Conservation (phyloP, 2,888 invertebrate species). For the Eristalis arbustorum region DNA sequence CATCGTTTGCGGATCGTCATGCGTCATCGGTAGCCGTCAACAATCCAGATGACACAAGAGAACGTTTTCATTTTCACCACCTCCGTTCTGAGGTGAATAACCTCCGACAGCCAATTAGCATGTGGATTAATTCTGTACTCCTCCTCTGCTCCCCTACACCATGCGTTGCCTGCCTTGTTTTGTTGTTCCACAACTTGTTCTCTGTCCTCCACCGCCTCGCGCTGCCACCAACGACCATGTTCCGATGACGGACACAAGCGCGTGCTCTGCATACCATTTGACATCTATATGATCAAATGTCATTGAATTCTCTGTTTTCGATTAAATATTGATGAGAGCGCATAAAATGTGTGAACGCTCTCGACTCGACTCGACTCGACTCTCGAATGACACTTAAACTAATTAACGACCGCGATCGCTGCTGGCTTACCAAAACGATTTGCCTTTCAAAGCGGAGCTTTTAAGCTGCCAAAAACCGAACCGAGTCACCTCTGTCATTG, state of each 20-base stretch:
- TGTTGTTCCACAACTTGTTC: not conserved
- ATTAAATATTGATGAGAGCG: constrained; percentile 43
- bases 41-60: constrained; percentile 1
- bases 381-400: constrained; percentile 14
- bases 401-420: constrained; percentile 12
- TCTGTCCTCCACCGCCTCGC: not conserved
- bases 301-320: constrained; percentile 8
- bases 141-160: not conserved
- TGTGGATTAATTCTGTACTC: constrained; percentile 21
- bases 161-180: not conserved
- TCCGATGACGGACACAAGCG: not conserved
- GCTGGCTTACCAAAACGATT: not conserved
- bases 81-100: constrained; percentile 44
- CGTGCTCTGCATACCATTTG: constrained; percentile 47
- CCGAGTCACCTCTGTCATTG: constrained; percentile 4
- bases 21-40: not conserved
- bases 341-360: constrained; percentile 16
- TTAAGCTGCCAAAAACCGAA: not conserved
- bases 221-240: too few relatives aligned
- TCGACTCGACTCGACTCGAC: not conserved
- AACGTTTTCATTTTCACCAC: constrained; percentile 38
- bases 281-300: constrained; percentile 14
- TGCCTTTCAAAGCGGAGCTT: constrained; percentile 7
- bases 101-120: constrained; percentile 52
- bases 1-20: not conserved